Base-by-base conservation (phyloP, 2,113 vertebrate genomes). In the Chiloscyllium plagiosum region DNA sequence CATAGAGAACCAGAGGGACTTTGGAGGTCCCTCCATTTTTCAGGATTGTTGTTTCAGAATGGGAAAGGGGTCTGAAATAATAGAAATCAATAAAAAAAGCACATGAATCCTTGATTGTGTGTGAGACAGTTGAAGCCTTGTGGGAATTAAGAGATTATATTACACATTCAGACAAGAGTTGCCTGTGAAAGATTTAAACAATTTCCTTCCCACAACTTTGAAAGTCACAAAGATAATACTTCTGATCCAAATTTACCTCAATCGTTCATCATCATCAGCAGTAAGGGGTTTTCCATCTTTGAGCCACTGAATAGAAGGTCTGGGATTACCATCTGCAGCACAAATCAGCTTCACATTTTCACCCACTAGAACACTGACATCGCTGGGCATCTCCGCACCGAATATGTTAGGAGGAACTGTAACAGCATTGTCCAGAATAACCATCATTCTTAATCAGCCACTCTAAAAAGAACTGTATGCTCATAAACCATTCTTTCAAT, bases 351-450 rank as follows among this genome's bases (percentile, higher is more conserved):
- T 98, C 93, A 98, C 96, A 56, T 97, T 98, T 97, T 99, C 98
- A 96, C 98, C 99, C 0, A 98, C 96, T 95, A 99, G 97, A 33
- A 98, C 98, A 33, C 98, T 97, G 85, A 99, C 97, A 96, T 99
- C 99, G 29, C 97, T 98, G 15, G 99, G 98, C 96, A 98, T 97
- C 96, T 99, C 99, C 10, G 99, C 99, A 96, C 98, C 98, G 96
- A 96, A 96, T 96, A 99, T 98, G 96, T 97, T 98, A 85, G 99
- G 99, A 96, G 99, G 99, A 96, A 99, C 99, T 99, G 96, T 50
- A 50, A 87, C 85, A 37, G 96, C 52, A 96, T 56, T n/a, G 65
- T 52, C 33, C 42, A 29, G 37, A 72, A 95, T 29, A 70, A 95
- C 19, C 24, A 52, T 68, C 19, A 70, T 72, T 26, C 33, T 66